These are phyloP conservation scores for Pterophyllum scalare DNA, from an alignment of 2,113 vertebrate species.

Conservation along the genomic window DNA sequence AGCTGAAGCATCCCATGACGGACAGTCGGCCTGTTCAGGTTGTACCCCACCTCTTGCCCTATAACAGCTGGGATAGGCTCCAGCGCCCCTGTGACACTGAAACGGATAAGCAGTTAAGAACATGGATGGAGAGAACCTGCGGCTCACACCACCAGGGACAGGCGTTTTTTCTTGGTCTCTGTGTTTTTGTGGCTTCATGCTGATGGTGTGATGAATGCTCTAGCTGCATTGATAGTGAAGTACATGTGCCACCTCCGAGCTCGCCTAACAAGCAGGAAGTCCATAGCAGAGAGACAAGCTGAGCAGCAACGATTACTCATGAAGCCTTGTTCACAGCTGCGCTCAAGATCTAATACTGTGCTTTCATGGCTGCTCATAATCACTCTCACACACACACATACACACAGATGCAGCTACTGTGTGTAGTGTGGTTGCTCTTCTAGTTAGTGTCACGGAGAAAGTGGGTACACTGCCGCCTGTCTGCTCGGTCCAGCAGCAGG, in stretches of 20 bases:
- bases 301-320: conserved; percentile 52
- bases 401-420: not conserved
- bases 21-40: not conserved
- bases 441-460: conserved; percentile 10
- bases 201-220: conserved; percentile 23
- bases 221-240: conserved; percentile 14
- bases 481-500: conserved; percentile 24
- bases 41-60: not conserved
- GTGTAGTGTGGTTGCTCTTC: not conserved
- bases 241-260: conserved; percentile 36
- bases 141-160: not conserved
- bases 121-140: not conserved
- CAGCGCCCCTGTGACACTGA: not conserved
- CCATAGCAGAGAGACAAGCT: conserved; percentile 13
- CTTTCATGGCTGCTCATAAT: not conserved
- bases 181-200: conserved; percentile 15
- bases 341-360: conserved; percentile 14
- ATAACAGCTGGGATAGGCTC: not conserved
- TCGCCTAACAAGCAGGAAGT: conserved; percentile 18
- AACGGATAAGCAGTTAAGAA: not conserved
- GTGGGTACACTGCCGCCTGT: not conserved
- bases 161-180: not conserved
- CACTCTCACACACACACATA: not conserved
- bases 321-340: conserved; percentile 31
- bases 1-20: not conserved